These are phyloP conservation scores for Uromys caudimaculatus DNA, from an alignment of 2,797 vertebrate genomes.

Conservation along the genomic window DNA sequence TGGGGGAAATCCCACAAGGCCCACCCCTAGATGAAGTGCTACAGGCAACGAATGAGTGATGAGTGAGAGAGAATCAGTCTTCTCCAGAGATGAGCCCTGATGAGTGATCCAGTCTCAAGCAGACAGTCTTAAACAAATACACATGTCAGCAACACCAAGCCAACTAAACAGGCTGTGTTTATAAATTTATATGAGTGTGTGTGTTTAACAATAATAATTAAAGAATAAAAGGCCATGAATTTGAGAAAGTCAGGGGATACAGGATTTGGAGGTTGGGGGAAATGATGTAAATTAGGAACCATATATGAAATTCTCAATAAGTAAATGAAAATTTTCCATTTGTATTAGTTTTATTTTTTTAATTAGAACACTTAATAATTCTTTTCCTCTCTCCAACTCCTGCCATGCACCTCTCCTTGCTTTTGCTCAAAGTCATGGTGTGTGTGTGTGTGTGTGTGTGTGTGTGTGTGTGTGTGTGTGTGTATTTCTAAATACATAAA, in stretches of 20 bases:
- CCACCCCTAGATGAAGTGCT: neutral
- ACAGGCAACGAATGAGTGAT: neutral
- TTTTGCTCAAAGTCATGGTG: neutral
- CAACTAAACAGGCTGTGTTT: neutral
- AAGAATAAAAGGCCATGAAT: neutral
- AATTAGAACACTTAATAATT: neutral
- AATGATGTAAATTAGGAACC: neutral
- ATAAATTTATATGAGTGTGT: neutral
- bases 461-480: neutral
- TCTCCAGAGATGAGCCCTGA: neutral
- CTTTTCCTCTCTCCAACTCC: neutral
- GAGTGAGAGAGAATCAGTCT: neutral
- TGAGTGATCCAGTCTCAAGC: neutral
- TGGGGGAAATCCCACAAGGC: neutral
- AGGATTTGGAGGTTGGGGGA: neutral
- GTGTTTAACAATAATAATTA: neutral
- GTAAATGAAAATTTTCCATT: neutral
- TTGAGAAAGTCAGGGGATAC: neutral
- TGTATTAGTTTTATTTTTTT: neutral
- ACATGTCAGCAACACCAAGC: neutral
- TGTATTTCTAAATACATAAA: neutral
- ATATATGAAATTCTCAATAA: neutral
- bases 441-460: neutral
- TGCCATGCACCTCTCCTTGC: neutral
- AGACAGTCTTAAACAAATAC: neutral